phyloP scores from a whole-genome alignment of 2,797 vertebrate genomes.

The Lutjanus campechanus region DNA sequence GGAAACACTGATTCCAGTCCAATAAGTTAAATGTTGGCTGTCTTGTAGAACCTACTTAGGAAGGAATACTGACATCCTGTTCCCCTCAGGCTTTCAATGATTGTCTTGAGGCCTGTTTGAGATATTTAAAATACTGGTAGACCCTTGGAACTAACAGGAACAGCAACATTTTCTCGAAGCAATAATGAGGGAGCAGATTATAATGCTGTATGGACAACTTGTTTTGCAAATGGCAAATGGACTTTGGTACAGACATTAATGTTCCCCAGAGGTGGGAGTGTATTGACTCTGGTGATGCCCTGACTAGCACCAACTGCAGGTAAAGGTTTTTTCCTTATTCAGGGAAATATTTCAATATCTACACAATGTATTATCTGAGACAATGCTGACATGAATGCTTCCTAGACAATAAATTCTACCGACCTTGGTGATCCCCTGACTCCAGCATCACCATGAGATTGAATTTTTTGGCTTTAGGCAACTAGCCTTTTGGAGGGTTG shows the following conservation, averaged over 20 bases:
- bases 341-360: too few species aligned
- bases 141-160: slow-evolving; percentile 18
- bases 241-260: not conserved
- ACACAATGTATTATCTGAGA: too few species aligned
- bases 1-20: slow-evolving; percentile 31
- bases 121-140: slow-evolving; percentile 24
- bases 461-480: not conserved
- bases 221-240: not conserved
- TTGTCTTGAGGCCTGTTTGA: slow-evolving; percentile 24
- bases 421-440: too few species aligned
- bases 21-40: slow-evolving; percentile 16
- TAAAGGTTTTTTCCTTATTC: not conserved
- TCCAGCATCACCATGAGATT: not conserved
- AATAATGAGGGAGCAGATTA: not conserved
- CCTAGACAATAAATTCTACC: too few species aligned
- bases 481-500: not conserved
- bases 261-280: not conserved
- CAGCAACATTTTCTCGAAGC: slow-evolving; percentile 1
- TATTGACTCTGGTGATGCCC: too few species aligned
- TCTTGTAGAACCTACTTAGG: slow-evolving; percentile 20
- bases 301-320: not conserved
- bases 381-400: too few species aligned
- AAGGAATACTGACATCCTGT: slow-evolving; percentile 21
- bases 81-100: slow-evolving; percentile 3
- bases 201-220: not conserved